A percentile compares a stretch with the other conserved stretches of the same genome.
Evolutionary conservation across 2,113 vertebrate genomes (phyloP).

Genomic region (Clarias macrocephalus): DNA sequence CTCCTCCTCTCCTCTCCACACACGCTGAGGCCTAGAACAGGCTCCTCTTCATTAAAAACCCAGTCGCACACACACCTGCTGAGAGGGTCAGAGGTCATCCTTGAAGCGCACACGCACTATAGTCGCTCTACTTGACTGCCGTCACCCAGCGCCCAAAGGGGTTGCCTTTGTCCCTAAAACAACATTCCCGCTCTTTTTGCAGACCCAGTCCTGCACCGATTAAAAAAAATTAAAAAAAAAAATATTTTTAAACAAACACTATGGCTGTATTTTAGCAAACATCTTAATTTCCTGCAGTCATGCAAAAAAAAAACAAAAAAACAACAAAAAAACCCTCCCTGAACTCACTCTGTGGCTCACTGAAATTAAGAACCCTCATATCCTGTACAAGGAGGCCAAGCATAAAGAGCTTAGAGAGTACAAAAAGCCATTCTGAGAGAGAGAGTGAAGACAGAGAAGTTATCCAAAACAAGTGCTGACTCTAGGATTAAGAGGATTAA

Average conservation of each 20-base stretch:
- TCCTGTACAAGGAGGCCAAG: slow-evolving; percentile 36
- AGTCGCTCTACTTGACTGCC: slow-evolving; percentile 44
- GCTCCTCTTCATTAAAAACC: slow-evolving; percentile 58
- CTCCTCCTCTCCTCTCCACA: slow-evolving; percentile 40
- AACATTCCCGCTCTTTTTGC: slow-evolving; percentile 41
- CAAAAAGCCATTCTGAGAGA: neutral
- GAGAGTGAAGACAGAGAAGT: neutral
- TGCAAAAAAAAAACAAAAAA: slow-evolving; percentile 5
- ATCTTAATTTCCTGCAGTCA: slow-evolving; percentile 22
- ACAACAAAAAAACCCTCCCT: neutral
- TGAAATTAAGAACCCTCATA: slow-evolving; percentile 32
- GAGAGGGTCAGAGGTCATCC: slow-evolving; percentile 67
- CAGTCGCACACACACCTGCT: slow-evolving; percentile 72
- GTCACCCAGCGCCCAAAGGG: slow-evolving; percentile 24
- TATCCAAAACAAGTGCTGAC: slow-evolving; percentile 42
- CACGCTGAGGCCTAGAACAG: slow-evolving; percentile 24
- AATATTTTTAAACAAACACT: no score
- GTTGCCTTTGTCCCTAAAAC: slow-evolving; percentile 38
- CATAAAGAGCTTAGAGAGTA: slow-evolving; percentile 26
- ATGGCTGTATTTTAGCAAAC: neutral
- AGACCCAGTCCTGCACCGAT: slow-evolving; percentile 7
- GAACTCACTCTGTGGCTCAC: neutral
- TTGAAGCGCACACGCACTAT: slow-evolving; percentile 46
- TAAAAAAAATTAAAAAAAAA: no score
- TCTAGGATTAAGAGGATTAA: slow-evolving; percentile 50